These are phyloP conservation scores for Rhipidura dahli DNA, from an alignment of 2,113 vertebrate genomes.

Conservation along the genomic window DNA sequence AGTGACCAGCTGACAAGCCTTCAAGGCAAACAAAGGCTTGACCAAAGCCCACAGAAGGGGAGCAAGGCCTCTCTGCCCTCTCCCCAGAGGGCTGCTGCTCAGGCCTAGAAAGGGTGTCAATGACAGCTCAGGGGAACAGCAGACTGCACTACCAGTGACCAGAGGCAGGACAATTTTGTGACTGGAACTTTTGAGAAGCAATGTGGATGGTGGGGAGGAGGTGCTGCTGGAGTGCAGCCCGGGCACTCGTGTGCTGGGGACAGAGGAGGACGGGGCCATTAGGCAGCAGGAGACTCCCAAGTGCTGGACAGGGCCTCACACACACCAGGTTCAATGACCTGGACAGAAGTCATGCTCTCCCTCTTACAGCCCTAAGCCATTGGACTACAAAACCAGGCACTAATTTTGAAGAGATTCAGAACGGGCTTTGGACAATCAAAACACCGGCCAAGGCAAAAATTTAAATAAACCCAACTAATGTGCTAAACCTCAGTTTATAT, in stretches of 20 bases:
- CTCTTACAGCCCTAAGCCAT: not conserved
- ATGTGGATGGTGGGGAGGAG: not conserved
- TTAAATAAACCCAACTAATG: slow-evolving; percentile 27
- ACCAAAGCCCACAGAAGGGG: not conserved
- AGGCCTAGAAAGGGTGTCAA: not conserved
- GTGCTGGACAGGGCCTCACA: not conserved
- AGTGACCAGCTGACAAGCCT: not conserved
- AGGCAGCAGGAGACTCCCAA: not conserved
- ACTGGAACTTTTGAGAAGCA: not conserved
- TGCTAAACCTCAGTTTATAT: slow-evolving; percentile 43
- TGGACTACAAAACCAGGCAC: not conserved
- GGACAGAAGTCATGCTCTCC: not conserved
- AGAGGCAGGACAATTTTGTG: not conserved
- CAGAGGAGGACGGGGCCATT: not conserved
- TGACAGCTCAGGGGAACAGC: not conserved
- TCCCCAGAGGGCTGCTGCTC: not conserved
- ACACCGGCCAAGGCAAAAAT: not conserved
- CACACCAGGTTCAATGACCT: rapidly evolving
- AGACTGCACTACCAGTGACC: not conserved
- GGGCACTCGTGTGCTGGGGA: not conserved
- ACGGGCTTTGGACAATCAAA: not conserved
- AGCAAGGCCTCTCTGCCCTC: not conserved
- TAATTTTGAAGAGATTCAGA: not conserved
- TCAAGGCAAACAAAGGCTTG: not conserved
- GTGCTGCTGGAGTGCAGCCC: not conserved